These are phyloP conservation scores for Mirounga angustirostris DNA, from an alignment of 2,113 vertebrate genomes.

Conservation along the genomic window DNA sequence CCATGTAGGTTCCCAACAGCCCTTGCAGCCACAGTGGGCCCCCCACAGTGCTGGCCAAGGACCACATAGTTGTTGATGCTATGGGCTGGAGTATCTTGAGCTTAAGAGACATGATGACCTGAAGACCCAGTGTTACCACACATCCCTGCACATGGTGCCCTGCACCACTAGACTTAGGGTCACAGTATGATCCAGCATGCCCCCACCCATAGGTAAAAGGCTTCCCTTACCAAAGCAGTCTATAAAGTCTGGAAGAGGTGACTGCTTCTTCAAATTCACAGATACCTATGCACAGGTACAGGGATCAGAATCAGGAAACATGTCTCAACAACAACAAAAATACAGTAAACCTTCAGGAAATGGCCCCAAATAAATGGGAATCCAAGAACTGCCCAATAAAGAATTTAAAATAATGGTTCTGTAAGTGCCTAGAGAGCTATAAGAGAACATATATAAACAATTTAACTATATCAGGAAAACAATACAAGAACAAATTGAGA, in stretches of 20 bases:
- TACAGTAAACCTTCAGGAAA: neutral
- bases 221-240: neutral
- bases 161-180: neutral
- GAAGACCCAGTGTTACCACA: neutral
- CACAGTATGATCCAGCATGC: neutral
- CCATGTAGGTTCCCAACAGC: neutral
- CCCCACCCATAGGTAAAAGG: neutral
- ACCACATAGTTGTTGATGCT: neutral
- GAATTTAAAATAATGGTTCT: neutral
- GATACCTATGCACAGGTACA: neutral
- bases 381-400: neutral
- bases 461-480: neutral
- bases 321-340: neutral
- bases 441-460: neutral
- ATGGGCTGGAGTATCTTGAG: neutral
- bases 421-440: neutral
- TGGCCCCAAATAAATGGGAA: neutral
- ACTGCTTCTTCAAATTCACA: neutral
- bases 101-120: neutral
- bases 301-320: neutral
- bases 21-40: neutral
- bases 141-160: neutral
- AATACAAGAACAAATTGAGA: neutral
- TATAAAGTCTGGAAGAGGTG: neutral
- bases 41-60: neutral